Conservation (phyloP, 1,140 invertebrate species). For the Wasmannia auropunctata region DNA sequence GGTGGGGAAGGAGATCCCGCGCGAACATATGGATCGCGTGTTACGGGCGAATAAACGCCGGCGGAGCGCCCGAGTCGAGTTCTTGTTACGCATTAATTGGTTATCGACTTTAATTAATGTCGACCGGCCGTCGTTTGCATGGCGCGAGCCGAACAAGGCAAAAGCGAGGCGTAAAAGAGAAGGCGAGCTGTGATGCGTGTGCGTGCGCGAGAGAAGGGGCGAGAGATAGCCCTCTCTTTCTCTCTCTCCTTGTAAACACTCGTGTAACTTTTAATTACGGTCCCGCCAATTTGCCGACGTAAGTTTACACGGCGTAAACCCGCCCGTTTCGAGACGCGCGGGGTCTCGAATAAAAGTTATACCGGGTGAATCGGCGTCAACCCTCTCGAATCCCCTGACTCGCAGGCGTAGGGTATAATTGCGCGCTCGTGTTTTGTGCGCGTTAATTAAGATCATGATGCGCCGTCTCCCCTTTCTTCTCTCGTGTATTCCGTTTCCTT, state of each 20-base stretch:
- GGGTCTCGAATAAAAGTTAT: slow-evolving; percentile 26
- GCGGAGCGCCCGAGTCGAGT: slow-evolving; percentile 1
- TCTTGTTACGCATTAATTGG: slow-evolving; percentile 57
- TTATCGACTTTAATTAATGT: slow-evolving; percentile 61
- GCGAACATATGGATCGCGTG: slow-evolving; percentile 38
- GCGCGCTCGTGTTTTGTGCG: not conserved
- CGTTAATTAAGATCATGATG: slow-evolving; percentile 19
- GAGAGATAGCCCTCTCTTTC: not conserved
- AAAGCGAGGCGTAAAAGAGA: not conserved
- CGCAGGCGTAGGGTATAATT: not conserved
- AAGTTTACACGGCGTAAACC: slow-evolving; percentile 12
- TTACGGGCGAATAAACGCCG: slow-evolving; percentile 46
- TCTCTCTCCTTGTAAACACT: slow-evolving; percentile 23
- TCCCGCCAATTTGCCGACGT: slow-evolving; percentile 35
- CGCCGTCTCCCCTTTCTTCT: not conserved
- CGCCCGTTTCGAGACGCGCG: not conserved
- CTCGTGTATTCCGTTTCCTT: not conserved
- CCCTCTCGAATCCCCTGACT: not conserved
- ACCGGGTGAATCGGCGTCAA: not conserved
- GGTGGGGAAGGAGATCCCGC: not conserved
- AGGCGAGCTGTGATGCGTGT: not conserved
- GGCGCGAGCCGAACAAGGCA: not conserved
- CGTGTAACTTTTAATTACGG: slow-evolving; percentile 53
- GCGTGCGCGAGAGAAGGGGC: not conserved
- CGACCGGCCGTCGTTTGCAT: slow-evolving; percentile 31